These are phyloP conservation scores for Synergus japonicus DNA, from an alignment of 2,888 invertebrate genomes.

Conservation along the genomic window DNA sequence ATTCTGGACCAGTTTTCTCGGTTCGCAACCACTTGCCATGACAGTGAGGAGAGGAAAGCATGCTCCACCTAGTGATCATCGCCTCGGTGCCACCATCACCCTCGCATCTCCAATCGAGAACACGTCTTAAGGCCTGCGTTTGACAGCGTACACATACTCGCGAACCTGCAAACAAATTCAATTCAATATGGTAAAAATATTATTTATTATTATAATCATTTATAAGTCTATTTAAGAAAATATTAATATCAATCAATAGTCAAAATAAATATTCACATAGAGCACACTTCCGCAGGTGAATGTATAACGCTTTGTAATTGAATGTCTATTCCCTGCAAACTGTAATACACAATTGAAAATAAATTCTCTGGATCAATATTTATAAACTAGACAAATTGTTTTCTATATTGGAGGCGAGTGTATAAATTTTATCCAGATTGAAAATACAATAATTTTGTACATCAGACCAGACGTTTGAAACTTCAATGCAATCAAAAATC, in stretches of 20 bases:
- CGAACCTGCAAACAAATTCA: slow-evolving; percentile 80
- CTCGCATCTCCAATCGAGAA: slow-evolving; percentile 88
- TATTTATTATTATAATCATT: neutral
- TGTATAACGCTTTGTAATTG: neutral
- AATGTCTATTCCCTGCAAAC: neutral
- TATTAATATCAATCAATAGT: neutral
- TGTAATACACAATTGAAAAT: neutral
- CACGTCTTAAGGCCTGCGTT: slow-evolving; percentile 87
- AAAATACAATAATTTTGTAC: neutral
- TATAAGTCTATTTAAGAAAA: neutral
- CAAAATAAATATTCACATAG: neutral
- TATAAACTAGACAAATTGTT: neutral
- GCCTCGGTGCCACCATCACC: slow-evolving; percentile 85
- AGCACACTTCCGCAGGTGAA: neutral
- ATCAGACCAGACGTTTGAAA: too few relatives aligned
- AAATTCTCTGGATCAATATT: neutral
- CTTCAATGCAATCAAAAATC: too few relatives aligned
- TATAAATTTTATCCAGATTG: neutral
- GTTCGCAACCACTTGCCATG: slow-evolving; percentile 91
- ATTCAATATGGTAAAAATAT: neutral
- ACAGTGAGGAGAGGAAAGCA: slow-evolving; percentile 91
- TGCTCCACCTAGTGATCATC: slow-evolving; percentile 88
- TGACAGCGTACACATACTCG: slow-evolving; percentile 91
- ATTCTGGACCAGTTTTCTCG: slow-evolving; percentile 72
- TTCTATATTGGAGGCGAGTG: neutral